phyloP scores from a whole-genome alignment of 2,888 invertebrate genomes.

The Amphipoea lucens region DNA sequence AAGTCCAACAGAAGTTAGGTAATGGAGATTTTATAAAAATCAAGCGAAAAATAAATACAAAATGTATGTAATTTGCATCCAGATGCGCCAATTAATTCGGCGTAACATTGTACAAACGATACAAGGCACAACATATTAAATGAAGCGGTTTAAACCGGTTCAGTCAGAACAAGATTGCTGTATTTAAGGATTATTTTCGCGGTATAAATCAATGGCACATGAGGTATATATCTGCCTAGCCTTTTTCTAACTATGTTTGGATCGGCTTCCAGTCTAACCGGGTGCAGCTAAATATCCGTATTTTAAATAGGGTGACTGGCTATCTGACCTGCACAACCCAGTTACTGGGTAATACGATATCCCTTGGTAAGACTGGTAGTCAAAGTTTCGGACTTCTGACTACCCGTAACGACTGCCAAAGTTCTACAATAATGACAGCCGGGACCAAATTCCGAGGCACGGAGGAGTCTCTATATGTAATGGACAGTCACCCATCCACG shows the following conservation, averaged over 20 bases:
- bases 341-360: neutral
- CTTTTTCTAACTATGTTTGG: neutral
- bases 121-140: slow-evolving; percentile 7
- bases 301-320: neutral
- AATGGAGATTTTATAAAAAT: neutral
- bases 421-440: neutral
- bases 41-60: neutral
- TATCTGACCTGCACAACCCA: neutral
- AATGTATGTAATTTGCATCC: slow-evolving; percentile 32
- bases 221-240: slow-evolving; percentile 45
- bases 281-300: neutral
- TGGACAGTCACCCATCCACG: neutral
- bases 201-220: slow-evolving; percentile 66
- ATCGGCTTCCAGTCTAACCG: neutral
- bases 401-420: neutral
- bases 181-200: slow-evolving; percentile 20
- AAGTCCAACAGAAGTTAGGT: neutral
- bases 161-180: slow-evolving; percentile 30
- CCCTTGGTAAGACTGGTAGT: neutral
- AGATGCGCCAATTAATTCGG: slow-evolving; percentile 43
- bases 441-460: neutral
- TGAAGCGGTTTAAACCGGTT: slow-evolving; percentile 42
- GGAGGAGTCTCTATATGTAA: neutral
- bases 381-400: neutral
- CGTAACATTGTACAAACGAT: slow-evolving; percentile 37